A percentile compares a stretch with the other conserved stretches of the same genome.
Conservation (phyloP, 2,888 invertebrate species). For the Amiota mariae region DNA sequence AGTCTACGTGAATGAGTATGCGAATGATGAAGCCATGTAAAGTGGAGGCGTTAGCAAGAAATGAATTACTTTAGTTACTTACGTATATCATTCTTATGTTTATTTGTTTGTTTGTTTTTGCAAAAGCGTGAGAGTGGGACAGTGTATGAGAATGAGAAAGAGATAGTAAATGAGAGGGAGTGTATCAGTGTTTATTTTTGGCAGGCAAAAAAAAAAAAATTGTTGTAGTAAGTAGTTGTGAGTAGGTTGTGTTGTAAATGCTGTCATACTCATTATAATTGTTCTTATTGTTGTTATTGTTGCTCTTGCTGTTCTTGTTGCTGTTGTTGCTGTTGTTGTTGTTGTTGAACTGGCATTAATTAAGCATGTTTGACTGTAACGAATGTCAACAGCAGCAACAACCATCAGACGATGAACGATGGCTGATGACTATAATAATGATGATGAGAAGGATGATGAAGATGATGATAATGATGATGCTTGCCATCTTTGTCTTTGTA, state of each 20-base stretch:
- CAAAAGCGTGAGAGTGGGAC: no score
- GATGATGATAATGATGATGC: no score
- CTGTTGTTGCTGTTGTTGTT: conserved; percentile 1
- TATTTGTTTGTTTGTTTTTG: no score
- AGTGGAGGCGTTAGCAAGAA: no score
- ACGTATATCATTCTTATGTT: background rate
- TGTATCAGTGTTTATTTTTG: conserved; percentile 61
- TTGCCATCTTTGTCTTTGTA: no score
- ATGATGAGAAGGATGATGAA: background rate
- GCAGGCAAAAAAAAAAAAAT: conserved; percentile 38
- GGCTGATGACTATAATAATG: background rate
- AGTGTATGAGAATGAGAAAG: background rate
- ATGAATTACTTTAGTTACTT: background rate
- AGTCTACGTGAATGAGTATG: no score
- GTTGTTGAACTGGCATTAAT: conserved; percentile 58
- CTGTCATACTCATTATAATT: conserved; percentile 53
- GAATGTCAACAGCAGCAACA: conserved; percentile 59
- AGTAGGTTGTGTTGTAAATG: conserved; percentile 52
- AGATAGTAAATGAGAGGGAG: background rate
- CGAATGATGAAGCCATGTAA: no score
- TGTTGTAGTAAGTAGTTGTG: conserved; percentile 45
- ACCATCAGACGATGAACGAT: background rate
- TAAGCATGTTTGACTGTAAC: conserved; percentile 64
- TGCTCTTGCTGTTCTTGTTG: conserved; percentile 44
- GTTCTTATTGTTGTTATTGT: conserved; percentile 22